These are phyloP conservation scores for Cacoxenus indagator DNA, from an alignment of 2,888 invertebrate genomes.

Conservation along the genomic window DNA sequence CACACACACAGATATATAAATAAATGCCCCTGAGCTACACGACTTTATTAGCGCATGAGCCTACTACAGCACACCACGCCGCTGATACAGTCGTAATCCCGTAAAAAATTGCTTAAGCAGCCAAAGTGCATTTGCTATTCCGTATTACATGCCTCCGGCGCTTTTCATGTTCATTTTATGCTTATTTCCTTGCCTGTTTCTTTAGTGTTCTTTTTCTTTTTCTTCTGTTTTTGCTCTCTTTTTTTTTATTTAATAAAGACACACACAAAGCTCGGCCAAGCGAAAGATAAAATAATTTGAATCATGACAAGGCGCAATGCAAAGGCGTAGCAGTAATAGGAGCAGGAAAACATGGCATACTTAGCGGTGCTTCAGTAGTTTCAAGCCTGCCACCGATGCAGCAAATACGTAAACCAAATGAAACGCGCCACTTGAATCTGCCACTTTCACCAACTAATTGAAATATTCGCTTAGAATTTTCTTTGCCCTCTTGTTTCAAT, in stretches of 20 bases:
- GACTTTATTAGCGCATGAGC: conserved; percentile 6
- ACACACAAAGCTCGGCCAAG: background rate
- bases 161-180: conserved; percentile 9
- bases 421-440: background rate
- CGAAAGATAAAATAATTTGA: conserved; percentile 55
- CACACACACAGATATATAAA: too few species aligned
- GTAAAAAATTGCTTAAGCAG: conserved; percentile 10
- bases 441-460: background rate
- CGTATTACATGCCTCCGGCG: background rate
- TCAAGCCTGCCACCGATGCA: background rate
- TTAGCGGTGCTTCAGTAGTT: background rate
- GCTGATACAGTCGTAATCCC: background rate
- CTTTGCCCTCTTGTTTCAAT: background rate
- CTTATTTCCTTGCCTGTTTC: background rate
- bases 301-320: conserved; percentile 42
- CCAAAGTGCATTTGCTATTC: conserved; percentile 8
- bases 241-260: background rate
- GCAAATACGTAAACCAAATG: background rate
- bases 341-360: background rate
- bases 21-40: background rate
- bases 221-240: background rate
- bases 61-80: background rate
- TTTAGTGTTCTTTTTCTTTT: background rate
- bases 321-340: background rate
- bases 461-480: background rate